Evolutionary conservation across 2,888 invertebrate genomes (phyloP), one percentile per base, ranked within the genome.

Genomic region (Celastrina argiolus): DNA sequence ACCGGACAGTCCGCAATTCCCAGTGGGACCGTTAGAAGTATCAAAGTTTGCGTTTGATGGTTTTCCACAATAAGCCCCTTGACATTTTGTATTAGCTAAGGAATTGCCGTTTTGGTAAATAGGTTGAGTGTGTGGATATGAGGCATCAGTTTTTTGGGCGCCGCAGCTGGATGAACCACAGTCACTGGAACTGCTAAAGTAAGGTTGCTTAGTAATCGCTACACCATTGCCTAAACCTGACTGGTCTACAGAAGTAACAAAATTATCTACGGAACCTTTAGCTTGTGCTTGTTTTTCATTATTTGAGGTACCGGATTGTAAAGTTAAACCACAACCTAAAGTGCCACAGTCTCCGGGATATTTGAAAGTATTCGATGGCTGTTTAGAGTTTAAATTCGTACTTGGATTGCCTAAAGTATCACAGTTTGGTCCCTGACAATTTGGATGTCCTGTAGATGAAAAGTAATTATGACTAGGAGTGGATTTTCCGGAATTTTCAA

Each of bases 361-460:
- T 34, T 34, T 59, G 36, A 59, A 36, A 1, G 34, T 34, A 31
- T 5, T 31, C 31, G 58, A 45, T 1, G 51, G 36, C 8, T 36
- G 31, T 34, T 59, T 59, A 10, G 59, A 22, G 18, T 59, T 18
- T 31, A 8, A 16, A 31, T 28, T 31, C n/a, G 16, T 14, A 22
- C 31, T 58, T 31, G 42, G 58, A 31, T 56, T 16, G 42, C 16
- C 58, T 18, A 2, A 6, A n/a, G 41, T 14, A 16, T 26, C 18
- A 58, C 65, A 65, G 41, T 58, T 58, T 65, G 65, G 31, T 18
- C 65, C 65, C 7, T 22, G 26, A 65, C 65, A 65, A 28, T 34
- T 26, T 16, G 59, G 31, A 36, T 16, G 8, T 10, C 59, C 34
- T 10, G 18, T 18, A 34, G 31, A 12, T 16, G 59, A 18, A 31